Evolutionary conservation across 2,888 invertebrate genomes (phyloP).

Genomic region (Ceraclea dissimilis): DNA sequence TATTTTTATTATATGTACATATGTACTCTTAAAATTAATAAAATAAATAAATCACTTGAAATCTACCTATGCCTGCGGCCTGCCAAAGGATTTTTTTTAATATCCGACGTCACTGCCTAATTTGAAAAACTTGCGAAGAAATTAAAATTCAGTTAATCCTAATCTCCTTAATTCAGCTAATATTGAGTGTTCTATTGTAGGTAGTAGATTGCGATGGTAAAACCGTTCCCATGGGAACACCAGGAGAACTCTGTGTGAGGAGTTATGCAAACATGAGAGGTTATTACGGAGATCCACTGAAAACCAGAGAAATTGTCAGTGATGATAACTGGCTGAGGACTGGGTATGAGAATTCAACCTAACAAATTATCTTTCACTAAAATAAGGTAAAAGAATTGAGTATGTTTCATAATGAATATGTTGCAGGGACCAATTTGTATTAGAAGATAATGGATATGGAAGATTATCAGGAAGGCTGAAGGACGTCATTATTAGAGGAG

Average conservation of each 20-base stretch:
- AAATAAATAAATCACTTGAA: too few relatives aligned
- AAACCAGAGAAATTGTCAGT: constrained; percentile 54
- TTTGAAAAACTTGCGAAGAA: too few relatives aligned
- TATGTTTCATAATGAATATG: background rate
- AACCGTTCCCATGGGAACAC: constrained; percentile 51
- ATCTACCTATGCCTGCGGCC: too few relatives aligned
- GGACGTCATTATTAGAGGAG: constrained; percentile 72
- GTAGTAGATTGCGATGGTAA: constrained; percentile 50
- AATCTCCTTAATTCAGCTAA: too few relatives aligned
- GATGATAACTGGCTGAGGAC: constrained; percentile 62
- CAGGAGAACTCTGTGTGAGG: constrained; percentile 61
- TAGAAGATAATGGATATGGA: constrained; percentile 60
- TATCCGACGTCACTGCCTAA: too few relatives aligned
- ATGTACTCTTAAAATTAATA: too few relatives aligned
- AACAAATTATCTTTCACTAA: too few relatives aligned
- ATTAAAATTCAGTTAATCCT: too few relatives aligned
- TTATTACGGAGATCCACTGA: constrained; percentile 62
- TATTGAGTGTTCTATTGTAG: too few relatives aligned
- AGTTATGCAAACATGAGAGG: constrained; percentile 60
- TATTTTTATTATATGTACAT: too few relatives aligned
- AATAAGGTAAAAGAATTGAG: too few relatives aligned
- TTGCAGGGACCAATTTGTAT: constrained; percentile 54
- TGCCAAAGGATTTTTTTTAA: too few relatives aligned
- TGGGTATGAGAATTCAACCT: constrained; percentile 43
- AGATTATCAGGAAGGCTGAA: constrained; percentile 63